Evolutionary conservation across 2,888 invertebrate species (phyloP).

Genomic region (Philereme vetulata): DNA sequence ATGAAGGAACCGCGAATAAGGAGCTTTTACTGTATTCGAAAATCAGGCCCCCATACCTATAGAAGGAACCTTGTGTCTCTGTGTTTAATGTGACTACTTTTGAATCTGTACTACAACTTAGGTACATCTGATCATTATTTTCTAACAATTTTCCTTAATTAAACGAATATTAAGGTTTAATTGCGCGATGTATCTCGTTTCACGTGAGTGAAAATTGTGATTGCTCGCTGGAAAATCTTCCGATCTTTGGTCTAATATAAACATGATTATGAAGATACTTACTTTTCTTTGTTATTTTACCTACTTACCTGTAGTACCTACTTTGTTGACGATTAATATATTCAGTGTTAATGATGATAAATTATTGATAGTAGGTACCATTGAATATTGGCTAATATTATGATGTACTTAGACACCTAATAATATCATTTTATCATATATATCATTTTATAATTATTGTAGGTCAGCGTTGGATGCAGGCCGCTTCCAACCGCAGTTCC

Average conservation of each 20-base stretch:
- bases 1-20: too few relatives aligned
- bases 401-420: too few relatives aligned
- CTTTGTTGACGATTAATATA: constrained; percentile 4
- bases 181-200: constrained; percentile 48
- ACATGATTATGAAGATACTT: constrained; percentile 46
- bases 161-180: constrained; percentile 47
- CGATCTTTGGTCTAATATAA: constrained; percentile 46
- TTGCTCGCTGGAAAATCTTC: constrained; percentile 46
- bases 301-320: constrained; percentile 5
- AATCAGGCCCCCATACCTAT: too few relatives aligned
- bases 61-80: not conserved
- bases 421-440: too few relatives aligned
- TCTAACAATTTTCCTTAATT: constrained; percentile 52
- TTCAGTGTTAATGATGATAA: not conserved
- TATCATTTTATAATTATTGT: too few relatives aligned
- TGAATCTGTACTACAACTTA: constrained; percentile 17
- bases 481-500: too few relatives aligned
- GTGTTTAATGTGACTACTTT: constrained; percentile 20
- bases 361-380: too few relatives aligned
- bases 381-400: too few relatives aligned
- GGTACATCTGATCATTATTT: constrained; percentile 37
- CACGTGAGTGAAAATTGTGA: constrained; percentile 57
- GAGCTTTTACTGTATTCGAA: too few relatives aligned
- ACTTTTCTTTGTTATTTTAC: constrained; percentile 16
- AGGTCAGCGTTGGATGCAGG: too few relatives aligned